Base-by-base conservation (phyloP, 2,113 vertebrate species). In the Uria aalge region DNA sequence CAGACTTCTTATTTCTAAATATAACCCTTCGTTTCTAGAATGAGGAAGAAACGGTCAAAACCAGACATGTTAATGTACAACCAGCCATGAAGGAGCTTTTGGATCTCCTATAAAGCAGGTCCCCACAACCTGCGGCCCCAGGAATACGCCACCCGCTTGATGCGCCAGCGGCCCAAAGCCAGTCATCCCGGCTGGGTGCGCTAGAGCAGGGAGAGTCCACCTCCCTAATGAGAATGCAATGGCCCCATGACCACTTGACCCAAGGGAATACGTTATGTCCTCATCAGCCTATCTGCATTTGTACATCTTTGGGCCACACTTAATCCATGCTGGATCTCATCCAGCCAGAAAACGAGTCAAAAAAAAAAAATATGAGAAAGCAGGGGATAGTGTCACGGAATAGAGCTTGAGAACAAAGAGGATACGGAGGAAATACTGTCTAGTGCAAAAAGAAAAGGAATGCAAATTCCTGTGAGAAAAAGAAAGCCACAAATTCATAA, bases 381-480 rank as follows among this genome's bases (percentile, higher is more conserved):
- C 50, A 91, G 18, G 19, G 47, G 36, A 76, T 52, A 82, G 26
- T 20, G 79, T 14, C 12, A 36, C 8, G 43, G 43, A 81, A 67
- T 1, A 89, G 64, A 24, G 76, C 68, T 47, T 71, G 80, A 87
- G 86, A 94, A 92, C 72, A 66, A 77, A 69, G 63, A 84, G 38
- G 68, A 34, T 41, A 52, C 8, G 60, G 60, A 80, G n/a, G 56
- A 96, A 95, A 91, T 14, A 52, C 11, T 81, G 56, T 5, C 89
- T 8, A 47, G 73, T 29, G 40, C 6, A 63, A 62, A 34, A 88
- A 74, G 82, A 91, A 94, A 89, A 92, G 43, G 74, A 92, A 96
- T 75, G 74, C 3, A 8, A 68, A 92, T 74, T 96, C 80, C 80
- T 96, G 18, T 38, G 95, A 94, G 96, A 77, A 92, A 92, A 95